Percentiles rank a stretch among this genome's conserved stretches.
These are phyloP conservation scores for Drosophila ficusphila DNA, from an alignment of 1,140 invertebrate genomes.

Conservation along the genomic window DNA sequence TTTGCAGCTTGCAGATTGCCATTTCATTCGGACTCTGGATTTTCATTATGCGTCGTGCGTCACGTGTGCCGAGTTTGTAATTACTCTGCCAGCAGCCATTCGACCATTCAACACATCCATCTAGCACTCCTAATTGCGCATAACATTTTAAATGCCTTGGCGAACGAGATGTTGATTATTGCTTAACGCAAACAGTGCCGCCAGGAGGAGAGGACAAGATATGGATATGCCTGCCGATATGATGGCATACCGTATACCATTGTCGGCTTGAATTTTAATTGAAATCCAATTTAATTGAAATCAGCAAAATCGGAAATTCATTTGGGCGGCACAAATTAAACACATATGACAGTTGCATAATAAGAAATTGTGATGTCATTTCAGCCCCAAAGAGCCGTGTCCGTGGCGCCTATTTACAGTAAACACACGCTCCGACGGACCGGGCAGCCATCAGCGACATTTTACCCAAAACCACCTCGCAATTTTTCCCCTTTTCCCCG, in stretches of 20 bases:
- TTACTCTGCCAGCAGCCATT: slow-evolving; percentile 29
- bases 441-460: slow-evolving; percentile 29
- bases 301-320: slow-evolving; percentile 58
- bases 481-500: slow-evolving; percentile 1
- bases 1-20: slow-evolving; percentile 54
- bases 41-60: slow-evolving; percentile 55
- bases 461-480: slow-evolving; percentile 18
- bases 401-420: slow-evolving; percentile 55
- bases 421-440: slow-evolving; percentile 52
- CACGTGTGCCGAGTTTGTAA: slow-evolving; percentile 41
- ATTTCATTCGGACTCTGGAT: slow-evolving; percentile 40
- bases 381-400: slow-evolving; percentile 2
- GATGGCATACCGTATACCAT: neutral
- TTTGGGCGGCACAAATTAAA: slow-evolving; percentile 69
- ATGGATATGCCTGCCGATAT: neutral
- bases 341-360: slow-evolving; percentile 69
- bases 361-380: slow-evolving; percentile 76
- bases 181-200: slow-evolving; percentile 21
- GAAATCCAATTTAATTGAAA: slow-evolving; percentile 77
- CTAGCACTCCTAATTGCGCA: slow-evolving; percentile 49
- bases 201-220: neutral
- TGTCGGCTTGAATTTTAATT: slow-evolving; percentile 57
- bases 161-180: slow-evolving; percentile 46
- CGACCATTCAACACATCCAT: slow-evolving; percentile 44
- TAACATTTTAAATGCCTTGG: slow-evolving; percentile 55